These are phyloP conservation scores for Leptodactylus fuscus DNA, from an alignment of 2,113 vertebrate species.

Conservation along the genomic window DNA sequence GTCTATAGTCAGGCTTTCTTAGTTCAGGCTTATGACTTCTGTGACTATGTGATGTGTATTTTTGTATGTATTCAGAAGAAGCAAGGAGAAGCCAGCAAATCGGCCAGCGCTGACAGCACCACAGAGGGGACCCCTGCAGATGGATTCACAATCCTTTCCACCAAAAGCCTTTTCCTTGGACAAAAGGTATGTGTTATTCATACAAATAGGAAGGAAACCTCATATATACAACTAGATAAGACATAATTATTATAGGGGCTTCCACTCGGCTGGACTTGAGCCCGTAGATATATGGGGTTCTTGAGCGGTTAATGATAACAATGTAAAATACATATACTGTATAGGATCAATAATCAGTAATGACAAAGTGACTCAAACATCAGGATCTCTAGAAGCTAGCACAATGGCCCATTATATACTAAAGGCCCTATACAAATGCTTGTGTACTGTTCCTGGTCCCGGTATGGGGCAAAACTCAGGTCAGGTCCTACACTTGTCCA, in stretches of 20 bases:
- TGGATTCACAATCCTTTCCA: constrained; percentile 95
- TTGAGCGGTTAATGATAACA: neutral
- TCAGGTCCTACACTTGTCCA: too few species aligned
- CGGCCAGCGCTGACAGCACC: constrained; percentile 92
- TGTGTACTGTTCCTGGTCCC: too few species aligned
- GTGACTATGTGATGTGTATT: constrained; percentile 52
- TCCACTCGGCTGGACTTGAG: neutral
- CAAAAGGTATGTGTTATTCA: constrained; percentile 87
- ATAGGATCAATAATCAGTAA: neutral
- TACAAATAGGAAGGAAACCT: neutral
- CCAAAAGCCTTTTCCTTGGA: constrained; percentile 97
- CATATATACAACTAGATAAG: neutral
- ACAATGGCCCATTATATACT: too few species aligned
- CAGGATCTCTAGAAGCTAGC: too few species aligned
- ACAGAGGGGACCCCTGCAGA: constrained; percentile 89
- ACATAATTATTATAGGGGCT: neutral
- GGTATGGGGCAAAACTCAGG: too few species aligned
- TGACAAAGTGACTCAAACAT: neutral
- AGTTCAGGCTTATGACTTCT: neutral
- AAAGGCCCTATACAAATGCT: too few species aligned
- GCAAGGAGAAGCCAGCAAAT: constrained; percentile 91
- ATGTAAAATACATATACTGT: neutral
- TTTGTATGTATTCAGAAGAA: constrained; percentile 79
- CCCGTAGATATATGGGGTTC: neutral
- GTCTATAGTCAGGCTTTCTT: neutral